Evolutionary conservation across 2,888 invertebrate species (phyloP).

Genomic region (Drosophila differens): DNA sequence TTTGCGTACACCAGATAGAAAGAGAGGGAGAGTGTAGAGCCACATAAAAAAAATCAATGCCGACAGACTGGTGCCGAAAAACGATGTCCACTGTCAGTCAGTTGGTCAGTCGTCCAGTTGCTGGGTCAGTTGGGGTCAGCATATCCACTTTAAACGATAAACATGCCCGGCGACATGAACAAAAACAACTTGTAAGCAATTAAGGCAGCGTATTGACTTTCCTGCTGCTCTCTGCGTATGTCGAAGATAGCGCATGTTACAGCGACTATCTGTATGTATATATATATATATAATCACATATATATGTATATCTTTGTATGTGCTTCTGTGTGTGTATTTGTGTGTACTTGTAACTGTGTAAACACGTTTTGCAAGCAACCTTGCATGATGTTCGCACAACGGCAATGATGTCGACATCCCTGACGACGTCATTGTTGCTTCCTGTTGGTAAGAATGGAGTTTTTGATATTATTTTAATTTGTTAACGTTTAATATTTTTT

Average conservation of each 20-base stretch:
- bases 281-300: neutral
- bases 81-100: constrained; percentile 29
- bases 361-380: constrained; percentile 14
- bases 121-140: constrained; percentile 58
- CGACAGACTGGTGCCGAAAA: constrained; percentile 66
- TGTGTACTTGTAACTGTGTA: constrained; percentile 25
- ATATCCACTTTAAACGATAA: constrained; percentile 73
- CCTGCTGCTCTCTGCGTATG: constrained; percentile 22
- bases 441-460: constrained; percentile 2
- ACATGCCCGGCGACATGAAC: constrained; percentile 66
- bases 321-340: neutral
- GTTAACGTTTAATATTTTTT: neutral
- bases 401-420: constrained; percentile 35
- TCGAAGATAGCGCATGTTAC: constrained; percentile 28
- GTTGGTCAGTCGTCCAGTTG: constrained; percentile 40
- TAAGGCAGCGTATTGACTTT: constrained; percentile 71
- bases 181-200: constrained; percentile 77
- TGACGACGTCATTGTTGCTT: constrained; percentile 32
- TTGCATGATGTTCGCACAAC: constrained; percentile 27
- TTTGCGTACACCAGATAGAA: constrained; percentile 10
- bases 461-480: constrained; percentile 8
- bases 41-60: constrained; percentile 73
- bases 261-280: constrained; percentile 5
- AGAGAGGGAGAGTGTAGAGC: constrained; percentile 8
- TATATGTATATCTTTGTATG: neutral